Percentiles rank a stretch among this genome's conserved stretches.
phyloP scores from a whole-genome alignment of 2,113 vertebrate species.

The Eulemur rufifrons region DNA sequence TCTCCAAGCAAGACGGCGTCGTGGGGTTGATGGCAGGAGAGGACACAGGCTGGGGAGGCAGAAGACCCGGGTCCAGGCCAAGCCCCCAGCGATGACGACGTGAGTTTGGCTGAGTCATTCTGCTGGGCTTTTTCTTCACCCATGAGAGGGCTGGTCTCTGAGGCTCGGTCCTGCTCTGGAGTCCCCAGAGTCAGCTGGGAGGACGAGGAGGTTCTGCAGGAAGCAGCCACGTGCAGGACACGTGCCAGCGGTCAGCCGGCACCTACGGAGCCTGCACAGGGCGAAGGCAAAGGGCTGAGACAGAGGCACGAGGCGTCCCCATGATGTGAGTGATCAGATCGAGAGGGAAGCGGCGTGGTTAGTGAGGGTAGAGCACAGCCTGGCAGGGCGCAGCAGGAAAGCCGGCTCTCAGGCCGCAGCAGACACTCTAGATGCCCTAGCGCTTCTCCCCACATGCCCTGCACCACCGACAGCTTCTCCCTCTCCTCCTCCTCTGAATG shows the following conservation, averaged over 20 bases:
- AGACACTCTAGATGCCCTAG: no score
- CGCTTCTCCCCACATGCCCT: rapidly evolving
- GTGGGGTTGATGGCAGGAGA: not conserved
- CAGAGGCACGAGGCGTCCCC: not conserved
- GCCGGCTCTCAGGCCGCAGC: rapidly evolving
- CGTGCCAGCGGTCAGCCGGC: not conserved
- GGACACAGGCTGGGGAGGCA: not conserved
- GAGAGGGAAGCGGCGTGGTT: not conserved
- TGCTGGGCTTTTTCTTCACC: not conserved
- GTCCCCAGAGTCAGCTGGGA: not conserved
- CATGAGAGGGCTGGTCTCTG: not conserved
- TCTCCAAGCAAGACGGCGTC: not conserved
- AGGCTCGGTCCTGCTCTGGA: not conserved
- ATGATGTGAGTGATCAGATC: no score
- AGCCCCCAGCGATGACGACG: not conserved
- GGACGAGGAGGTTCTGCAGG: not conserved
- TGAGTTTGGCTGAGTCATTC: not conserved
- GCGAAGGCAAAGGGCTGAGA: not conserved
- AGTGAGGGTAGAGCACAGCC: rapidly evolving
- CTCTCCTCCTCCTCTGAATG: not conserved
- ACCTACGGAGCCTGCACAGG: not conserved
- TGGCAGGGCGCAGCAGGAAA: not conserved
- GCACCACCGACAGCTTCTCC: not conserved
- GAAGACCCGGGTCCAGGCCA: not conserved
- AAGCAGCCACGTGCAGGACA: not conserved